Evolutionary conservation across 1,140 invertebrate genomes (phyloP).

Genomic region (Caenorhabditis brenneri): DNA sequence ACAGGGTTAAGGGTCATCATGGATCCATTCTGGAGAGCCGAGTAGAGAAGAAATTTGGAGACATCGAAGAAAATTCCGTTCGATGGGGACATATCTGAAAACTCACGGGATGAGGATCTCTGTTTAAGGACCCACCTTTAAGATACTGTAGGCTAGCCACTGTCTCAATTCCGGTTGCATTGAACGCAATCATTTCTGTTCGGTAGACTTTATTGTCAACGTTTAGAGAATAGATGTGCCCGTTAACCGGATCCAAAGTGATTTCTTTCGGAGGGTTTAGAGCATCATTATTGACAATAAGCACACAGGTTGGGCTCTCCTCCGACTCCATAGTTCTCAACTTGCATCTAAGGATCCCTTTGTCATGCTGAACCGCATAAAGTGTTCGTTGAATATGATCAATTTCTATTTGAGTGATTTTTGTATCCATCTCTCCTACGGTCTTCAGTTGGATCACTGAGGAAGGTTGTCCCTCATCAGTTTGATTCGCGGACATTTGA

Average conservation of each 20-base stretch:
- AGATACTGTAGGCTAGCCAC: not conserved
- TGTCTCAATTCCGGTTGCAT: conserved; percentile 21
- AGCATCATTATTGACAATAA: conserved; percentile 21
- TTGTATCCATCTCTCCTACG: conserved; percentile 5
- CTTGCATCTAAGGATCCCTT: conserved; percentile 25
- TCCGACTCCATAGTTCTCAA: not conserved
- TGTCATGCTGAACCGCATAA: conserved; percentile 38
- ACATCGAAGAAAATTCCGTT: conserved; percentile 39
- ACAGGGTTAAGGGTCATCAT: conserved; percentile 30
- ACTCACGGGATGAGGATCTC: not conserved
- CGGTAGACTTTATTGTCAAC: conserved; percentile 19
- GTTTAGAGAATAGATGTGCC: conserved; percentile 4
- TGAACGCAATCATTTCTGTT: conserved; percentile 1
- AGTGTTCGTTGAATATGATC: conserved; percentile 29
- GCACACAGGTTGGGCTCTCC: conserved; percentile 24
- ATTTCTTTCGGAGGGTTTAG: conserved; percentile 38
- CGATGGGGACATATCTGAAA: conserved; percentile 21
- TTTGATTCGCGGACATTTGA: conserved; percentile 29
- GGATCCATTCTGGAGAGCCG: conserved; percentile 33
- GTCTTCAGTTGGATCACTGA: conserved; percentile 23
- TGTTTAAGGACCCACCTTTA: not conserved
- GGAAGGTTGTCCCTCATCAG: conserved; percentile 5
- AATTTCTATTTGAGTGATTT: not conserved
- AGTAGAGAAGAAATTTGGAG: conserved; percentile 30
- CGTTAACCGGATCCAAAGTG: conserved; percentile 41